phyloP scores from a whole-genome alignment of 1,140 invertebrate species.

The Neuroterus valhalla region DNA sequence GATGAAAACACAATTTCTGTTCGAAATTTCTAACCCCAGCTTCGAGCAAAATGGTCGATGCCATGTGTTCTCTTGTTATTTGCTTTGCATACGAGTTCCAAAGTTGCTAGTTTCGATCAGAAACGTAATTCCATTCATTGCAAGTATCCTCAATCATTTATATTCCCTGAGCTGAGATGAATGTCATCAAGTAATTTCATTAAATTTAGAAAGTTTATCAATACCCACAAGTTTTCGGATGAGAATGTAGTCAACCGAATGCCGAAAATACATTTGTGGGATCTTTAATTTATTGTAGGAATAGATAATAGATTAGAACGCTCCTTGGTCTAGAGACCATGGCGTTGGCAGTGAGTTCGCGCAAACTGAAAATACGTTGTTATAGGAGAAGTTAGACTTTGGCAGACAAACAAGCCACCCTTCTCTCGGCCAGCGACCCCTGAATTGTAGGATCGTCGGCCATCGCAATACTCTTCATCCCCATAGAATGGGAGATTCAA shows the following conservation, averaged over 20 bases:
- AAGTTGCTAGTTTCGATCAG: slow-evolving; percentile 37
- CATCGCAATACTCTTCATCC: neutral
- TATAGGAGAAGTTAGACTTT: slow-evolving; percentile 54
- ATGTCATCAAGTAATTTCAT: neutral
- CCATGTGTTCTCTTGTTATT: slow-evolving; percentile 52
- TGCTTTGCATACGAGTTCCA: slow-evolving; percentile 42
- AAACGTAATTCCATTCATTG: slow-evolving; percentile 30
- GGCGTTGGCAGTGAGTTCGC: slow-evolving; percentile 29
- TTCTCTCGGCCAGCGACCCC: slow-evolving; percentile 16
- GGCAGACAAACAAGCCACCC: slow-evolving; percentile 52
- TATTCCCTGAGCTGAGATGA: neutral
- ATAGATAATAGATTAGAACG: neutral
- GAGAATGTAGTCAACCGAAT: neutral
- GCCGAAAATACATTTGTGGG: neutral
- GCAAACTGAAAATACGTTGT: slow-evolving; percentile 57
- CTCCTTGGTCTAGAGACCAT: neutral
- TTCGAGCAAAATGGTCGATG: slow-evolving; percentile 35
- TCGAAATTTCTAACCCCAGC: neutral
- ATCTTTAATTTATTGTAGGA: neutral
- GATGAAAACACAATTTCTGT: slow-evolving; percentile 13
- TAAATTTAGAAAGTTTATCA: neutral
- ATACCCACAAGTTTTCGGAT: neutral
- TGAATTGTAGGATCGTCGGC: neutral
- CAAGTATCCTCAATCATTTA: neutral
- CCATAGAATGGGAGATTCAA: slow-evolving; percentile 24